Evolutionary conservation across 2,797 vertebrate species (phyloP).

Genomic region (Microchirus variegatus): DNA sequence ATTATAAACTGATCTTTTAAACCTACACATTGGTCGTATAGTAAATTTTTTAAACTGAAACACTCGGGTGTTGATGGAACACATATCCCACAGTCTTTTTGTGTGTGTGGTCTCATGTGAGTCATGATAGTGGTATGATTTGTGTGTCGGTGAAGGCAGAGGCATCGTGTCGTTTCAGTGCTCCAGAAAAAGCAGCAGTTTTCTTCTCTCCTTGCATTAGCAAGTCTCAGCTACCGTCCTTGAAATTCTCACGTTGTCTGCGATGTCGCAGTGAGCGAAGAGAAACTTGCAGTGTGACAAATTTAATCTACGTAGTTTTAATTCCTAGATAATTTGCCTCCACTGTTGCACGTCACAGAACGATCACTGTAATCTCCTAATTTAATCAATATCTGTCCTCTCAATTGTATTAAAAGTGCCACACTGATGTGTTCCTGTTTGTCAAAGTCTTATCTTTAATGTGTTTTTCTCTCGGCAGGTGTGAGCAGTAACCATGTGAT

Average conservation of each 20-base stretch:
- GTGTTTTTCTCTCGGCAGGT: slow-evolving; percentile 74
- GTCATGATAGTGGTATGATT: too few species aligned
- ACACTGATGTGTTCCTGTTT: slow-evolving; percentile 9
- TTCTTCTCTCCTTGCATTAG: not conserved
- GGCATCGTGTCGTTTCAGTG: not conserved
- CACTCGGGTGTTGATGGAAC: not conserved
- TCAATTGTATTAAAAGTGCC: slow-evolving; percentile 20
- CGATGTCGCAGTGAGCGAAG: not conserved
- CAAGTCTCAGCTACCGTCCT: slow-evolving; percentile 3
- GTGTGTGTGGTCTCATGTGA: not conserved
- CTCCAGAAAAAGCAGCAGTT: not conserved
- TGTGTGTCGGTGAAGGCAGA: too few species aligned
- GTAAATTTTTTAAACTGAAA: not conserved
- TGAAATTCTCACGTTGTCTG: slow-evolving; percentile 18
- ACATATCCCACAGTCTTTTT: not conserved
- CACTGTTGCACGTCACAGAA: slow-evolving; percentile 8
- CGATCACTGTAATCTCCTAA: slow-evolving; percentile 18
- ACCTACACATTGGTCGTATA: too few species aligned
- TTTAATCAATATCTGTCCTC: slow-evolving; percentile 6
- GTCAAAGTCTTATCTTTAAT: slow-evolving; percentile 14
- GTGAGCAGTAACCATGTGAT: slow-evolving; percentile 87
- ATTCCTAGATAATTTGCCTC: slow-evolving; percentile 16
- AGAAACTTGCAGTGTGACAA: slow-evolving; percentile 3
- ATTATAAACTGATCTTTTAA: not conserved
- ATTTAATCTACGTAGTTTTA: slow-evolving; percentile 11